Conservation (phyloP, 2,113 vertebrate species). For the Boulengeromyrus knoepffleri region DNA sequence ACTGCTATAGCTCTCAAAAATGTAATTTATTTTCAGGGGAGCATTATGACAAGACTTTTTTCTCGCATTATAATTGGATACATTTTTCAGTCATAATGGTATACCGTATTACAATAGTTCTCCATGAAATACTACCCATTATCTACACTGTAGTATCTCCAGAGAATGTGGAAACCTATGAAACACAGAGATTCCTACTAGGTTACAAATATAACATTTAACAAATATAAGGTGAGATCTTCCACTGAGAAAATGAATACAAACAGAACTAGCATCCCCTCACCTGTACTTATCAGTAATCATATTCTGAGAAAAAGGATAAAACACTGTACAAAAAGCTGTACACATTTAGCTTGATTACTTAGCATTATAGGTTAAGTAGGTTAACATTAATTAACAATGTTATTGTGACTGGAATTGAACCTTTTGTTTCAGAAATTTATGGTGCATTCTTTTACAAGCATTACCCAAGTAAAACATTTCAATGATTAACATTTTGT, state of each 20-base stretch:
- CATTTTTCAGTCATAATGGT: conserved; percentile 23
- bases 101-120: conserved; percentile 6
- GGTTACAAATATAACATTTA: conserved; percentile 1
- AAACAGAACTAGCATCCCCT: background rate
- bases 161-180: background rate
- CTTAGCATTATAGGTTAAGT: background rate
- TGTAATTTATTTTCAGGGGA: conserved; percentile 15
- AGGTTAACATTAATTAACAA: background rate
- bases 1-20: conserved; percentile 15
- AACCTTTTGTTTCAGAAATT: background rate
- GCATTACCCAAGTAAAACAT: background rate
- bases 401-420: background rate
- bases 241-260: background rate
- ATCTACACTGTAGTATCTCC: conserved; percentile 1
- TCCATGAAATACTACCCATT: background rate
- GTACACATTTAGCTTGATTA: background rate
- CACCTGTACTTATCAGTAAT: background rate
- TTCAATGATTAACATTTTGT: background rate
- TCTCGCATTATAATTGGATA: conserved; percentile 20
- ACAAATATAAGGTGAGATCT: background rate
- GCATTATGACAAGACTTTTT: conserved; percentile 22
- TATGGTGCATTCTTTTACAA: background rate
- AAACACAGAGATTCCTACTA: background rate
- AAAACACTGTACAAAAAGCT: background rate
- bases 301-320: background rate